These are phyloP conservation scores for Amia ocellicauda DNA, from an alignment of 2,113 vertebrate genomes.

Conservation along the genomic window DNA sequence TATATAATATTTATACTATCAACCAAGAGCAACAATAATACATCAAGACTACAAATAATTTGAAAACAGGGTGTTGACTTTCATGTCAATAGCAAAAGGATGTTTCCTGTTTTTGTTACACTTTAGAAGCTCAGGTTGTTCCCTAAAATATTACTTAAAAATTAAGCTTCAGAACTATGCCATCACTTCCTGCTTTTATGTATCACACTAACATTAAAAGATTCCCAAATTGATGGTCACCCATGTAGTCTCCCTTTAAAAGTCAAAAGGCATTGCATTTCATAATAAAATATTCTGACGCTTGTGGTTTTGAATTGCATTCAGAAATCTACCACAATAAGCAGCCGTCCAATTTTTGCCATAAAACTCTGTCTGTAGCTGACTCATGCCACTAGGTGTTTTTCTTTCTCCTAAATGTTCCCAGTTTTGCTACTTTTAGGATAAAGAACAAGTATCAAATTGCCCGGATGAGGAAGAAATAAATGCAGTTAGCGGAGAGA, in stretches of 20 bases:
- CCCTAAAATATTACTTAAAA: not conserved
- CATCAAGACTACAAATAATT: no score
- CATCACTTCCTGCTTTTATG: no score
- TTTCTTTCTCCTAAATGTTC: slow-evolving; percentile 44
- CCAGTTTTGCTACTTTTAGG: slow-evolving; percentile 10
- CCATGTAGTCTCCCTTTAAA: slow-evolving; percentile 37
- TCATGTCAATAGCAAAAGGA: no score
- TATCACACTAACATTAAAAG: no score
- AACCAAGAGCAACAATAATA: no score
- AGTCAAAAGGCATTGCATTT: slow-evolving; percentile 41
- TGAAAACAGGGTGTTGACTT: no score
- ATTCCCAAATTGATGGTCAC: no score
- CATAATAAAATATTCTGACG: slow-evolving; percentile 31
- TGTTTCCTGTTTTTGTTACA: no score
- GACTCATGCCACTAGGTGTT: slow-evolving; percentile 36
- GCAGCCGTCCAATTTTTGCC: slow-evolving; percentile 26
- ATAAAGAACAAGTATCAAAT: not conserved
- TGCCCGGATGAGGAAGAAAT: slow-evolving; percentile 11
- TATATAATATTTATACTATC: no score
- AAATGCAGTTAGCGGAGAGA: slow-evolving; percentile 14
- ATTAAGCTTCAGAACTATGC: not conserved
- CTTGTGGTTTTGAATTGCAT: slow-evolving; percentile 32
- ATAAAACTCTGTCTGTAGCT: slow-evolving; percentile 29
- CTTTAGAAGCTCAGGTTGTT: no score
- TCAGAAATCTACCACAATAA: slow-evolving; percentile 14